Evolutionary conservation across 23 tunicate genomes (phyloP), one percentile per base, ranked within the genome.

Genomic region (Clavelina lepadiformis): DNA sequence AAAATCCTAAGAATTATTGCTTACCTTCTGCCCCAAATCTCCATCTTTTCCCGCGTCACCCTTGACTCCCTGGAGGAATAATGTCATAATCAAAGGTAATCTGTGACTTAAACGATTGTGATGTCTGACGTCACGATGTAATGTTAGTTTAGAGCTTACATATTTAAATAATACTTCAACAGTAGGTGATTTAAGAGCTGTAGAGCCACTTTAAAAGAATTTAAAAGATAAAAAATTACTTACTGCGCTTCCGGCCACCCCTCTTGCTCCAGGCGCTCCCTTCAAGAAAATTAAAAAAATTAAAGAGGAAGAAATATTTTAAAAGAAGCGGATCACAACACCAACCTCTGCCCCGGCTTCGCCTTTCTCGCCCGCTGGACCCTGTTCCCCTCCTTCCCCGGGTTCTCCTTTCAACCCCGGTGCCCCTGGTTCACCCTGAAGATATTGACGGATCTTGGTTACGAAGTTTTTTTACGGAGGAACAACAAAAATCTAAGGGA

Each of bases 331-430:
- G 15, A 44, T 13, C 50, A 13, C 50, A 13, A 44, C 18, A 44
- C 50, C 50, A 13, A 13, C 15, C n/a, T n/a, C n/a, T n/a, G 24
- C 56, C 46, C 68, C 68, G 25, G 8, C 47, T 13, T 35, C 68
- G 8, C 68, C 68, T 5, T 38, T 20, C 56, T 27, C 61, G 28
- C 82, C 82, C 32, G 49, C 29, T 2, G 20, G 33, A 20, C 82
- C 82, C 8, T 46, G 50, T 37, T 51, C 86, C 2, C 86, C 86
- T 33, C 30, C 30, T 31, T 18, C 65, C 30, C 86, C 86, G 29
- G 6, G 32, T 28, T 27, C 70, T 22, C 86, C 86, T 3, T 45
- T 63, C 13, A 27, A 31, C 3, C 76, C 76, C 6, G 65, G 73
- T 3, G 38, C 20, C 35, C 65, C 65, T 23, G 28, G 35, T 29